Base-by-base conservation (phyloP, 2,113 vertebrate genomes). In the Coracopsis vasa region DNA sequence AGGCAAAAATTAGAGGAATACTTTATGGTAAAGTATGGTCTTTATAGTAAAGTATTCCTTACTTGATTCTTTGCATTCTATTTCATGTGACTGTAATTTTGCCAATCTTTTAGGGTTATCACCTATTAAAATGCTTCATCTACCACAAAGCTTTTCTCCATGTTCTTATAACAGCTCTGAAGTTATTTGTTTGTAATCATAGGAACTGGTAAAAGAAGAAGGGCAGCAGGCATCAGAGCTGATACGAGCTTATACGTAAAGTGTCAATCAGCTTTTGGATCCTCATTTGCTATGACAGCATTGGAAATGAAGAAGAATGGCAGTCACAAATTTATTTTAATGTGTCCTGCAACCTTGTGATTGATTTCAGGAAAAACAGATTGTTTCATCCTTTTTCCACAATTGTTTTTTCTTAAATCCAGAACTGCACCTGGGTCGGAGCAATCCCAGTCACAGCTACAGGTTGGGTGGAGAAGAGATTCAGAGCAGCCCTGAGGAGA, bases 321-420 rank as follows among this genome's bases (percentile, higher is more conserved):
- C 0, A 0, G 58, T 87, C 33, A 0, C 92, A 95, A 94, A 95
- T 96, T 95, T 96, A 91, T 96, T 97, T 95, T 94, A 95, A 94
- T 96, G 80, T 82, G 70, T 92, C 86, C 61, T 94, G 72, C 77
- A 94, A 80, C 56, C 73, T 85, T 81, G 66, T 95, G 96, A 97
- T 89, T 95, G 96, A 92, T 96, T 95, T 94, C 84, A 89, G 70
- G 73, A 92, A 96, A 96, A 96, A 53, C 86, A 94, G 94, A 96
- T 95, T 96, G 96, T 97, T 97, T 95, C 94, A 95, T 84, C 94
- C 94, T 96, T 97, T 97, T 94, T 82, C 88, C 88, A 91, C 95
- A 89, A 95, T 95, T 97, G 95, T 89, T 96, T 96, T 96, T 96
- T 96, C 96, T 94, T 58, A 58, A 96, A 96, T 87, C 91, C 88